These are phyloP conservation scores for Pogonomyrmex californicus DNA, from an alignment of 1,140 invertebrate genomes.

Conservation along the genomic window DNA sequence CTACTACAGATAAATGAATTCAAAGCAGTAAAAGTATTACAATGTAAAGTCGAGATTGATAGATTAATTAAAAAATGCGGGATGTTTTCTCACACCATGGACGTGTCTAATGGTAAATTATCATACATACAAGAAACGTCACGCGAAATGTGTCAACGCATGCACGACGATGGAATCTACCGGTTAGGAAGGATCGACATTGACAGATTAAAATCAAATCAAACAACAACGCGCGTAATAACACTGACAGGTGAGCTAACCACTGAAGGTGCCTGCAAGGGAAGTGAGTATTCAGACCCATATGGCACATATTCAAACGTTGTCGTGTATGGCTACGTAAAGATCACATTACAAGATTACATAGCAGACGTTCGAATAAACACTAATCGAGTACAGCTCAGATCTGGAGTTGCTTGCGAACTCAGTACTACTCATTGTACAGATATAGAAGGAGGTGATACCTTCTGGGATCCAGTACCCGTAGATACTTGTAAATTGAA, in stretches of 20 bases:
- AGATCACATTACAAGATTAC: neutral
- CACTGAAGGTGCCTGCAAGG: neutral
- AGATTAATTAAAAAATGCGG: neutral
- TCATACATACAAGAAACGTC: neutral
- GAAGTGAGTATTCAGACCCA: neutral
- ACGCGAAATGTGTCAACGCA: neutral
- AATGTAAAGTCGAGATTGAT: too few species aligned
- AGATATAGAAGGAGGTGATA: too few species aligned
- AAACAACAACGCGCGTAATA: neutral
- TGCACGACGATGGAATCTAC: neutral
- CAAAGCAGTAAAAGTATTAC: too few species aligned
- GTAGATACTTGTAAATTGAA: too few species aligned
- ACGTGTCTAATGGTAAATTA: neutral
- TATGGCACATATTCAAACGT: neutral
- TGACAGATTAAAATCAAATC: neutral
- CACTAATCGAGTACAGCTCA: neutral
- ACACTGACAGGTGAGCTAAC: neutral
- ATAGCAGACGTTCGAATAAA: neutral
- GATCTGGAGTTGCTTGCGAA: neutral
- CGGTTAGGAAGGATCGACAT: neutral
- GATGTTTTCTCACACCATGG: neutral
- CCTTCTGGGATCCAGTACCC: too few species aligned
- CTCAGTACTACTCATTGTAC: neutral
- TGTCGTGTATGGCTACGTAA: neutral
- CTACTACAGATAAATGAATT: too few species aligned